Conservation (phyloP, 2,888 invertebrate species). For the Chymomyza amoena region DNA sequence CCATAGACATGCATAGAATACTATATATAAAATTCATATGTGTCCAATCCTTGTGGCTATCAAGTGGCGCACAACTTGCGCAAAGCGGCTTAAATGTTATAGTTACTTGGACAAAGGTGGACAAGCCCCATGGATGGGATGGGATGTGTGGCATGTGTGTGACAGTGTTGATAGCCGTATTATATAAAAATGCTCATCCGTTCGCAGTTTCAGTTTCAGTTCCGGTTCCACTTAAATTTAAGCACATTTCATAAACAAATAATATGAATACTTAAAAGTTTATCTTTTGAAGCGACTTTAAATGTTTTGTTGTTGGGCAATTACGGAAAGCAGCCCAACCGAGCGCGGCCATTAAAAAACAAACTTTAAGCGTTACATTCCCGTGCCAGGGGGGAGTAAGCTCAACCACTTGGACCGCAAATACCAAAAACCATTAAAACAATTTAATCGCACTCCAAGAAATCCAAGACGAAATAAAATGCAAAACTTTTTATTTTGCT, state of each 20-base stretch:
- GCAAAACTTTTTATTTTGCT: slow-evolving; percentile 69
- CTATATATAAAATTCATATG: slow-evolving; percentile 34
- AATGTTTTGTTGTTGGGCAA: slow-evolving; percentile 29
- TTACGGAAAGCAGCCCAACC: slow-evolving; percentile 35
- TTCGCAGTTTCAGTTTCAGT: slow-evolving; percentile 39
- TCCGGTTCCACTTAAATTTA: not conserved
- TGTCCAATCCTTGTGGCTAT: slow-evolving; percentile 44
- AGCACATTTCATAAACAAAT: slow-evolving; percentile 1
- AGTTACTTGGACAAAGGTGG: slow-evolving; percentile 67
- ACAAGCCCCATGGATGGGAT: not conserved
- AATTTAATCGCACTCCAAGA: slow-evolving; percentile 78
- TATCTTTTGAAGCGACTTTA: not conserved
- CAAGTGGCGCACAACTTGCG: slow-evolving; percentile 57
- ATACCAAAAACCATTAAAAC: slow-evolving; percentile 78
- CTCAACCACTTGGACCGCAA: not conserved
- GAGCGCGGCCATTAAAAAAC: slow-evolving; percentile 58
- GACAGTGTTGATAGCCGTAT: slow-evolving; percentile 55
- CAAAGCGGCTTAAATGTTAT: slow-evolving; percentile 77
- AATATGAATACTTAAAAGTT: slow-evolving; percentile 1
- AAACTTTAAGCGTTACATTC: slow-evolving; percentile 54
- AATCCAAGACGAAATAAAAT: slow-evolving; percentile 69
- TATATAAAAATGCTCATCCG: slow-evolving; percentile 44
- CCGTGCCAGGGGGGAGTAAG: slow-evolving; percentile 5
- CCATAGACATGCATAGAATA: slow-evolving; percentile 22
- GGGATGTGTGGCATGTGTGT: slow-evolving; percentile 32